phyloP scores from a whole-genome alignment of 2,888 invertebrate genomes.

The Stenurella melanura region DNA sequence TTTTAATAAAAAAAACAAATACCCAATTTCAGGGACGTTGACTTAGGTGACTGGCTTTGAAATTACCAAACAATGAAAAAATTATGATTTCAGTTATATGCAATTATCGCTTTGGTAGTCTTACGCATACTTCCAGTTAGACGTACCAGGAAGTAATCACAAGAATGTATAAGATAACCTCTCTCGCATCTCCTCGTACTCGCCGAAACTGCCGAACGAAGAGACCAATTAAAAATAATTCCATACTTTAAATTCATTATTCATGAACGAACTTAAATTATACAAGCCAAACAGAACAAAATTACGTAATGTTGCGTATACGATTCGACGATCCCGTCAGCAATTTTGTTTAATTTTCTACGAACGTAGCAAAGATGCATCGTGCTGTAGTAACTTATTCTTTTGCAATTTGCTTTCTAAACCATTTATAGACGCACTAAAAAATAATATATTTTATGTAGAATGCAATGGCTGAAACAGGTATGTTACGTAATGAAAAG shows the following conservation, averaged over 20 bases:
- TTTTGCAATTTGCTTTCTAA: constrained; percentile 20
- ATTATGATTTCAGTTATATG: too few species aligned
- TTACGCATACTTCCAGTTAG: too few species aligned
- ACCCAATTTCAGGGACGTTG: too few species aligned
- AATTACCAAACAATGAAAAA: too few species aligned
- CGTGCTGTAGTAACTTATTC: not conserved
- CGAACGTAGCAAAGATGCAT: not conserved
- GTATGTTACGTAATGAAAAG: not conserved
- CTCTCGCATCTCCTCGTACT: too few species aligned
- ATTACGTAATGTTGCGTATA: constrained; percentile 12
- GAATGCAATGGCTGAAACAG: not conserved
- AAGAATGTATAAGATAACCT: too few species aligned
- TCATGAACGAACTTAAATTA: constrained; percentile 2
- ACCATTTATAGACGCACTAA: not conserved
- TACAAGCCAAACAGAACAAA: not conserved
- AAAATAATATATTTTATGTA: not conserved
- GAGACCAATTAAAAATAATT: not conserved
- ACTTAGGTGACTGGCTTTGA: too few species aligned
- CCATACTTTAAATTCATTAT: constrained; percentile 7
- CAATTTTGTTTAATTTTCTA: constrained; percentile 17
- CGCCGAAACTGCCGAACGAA: not conserved
- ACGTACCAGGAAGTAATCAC: too few species aligned
- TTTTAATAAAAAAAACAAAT: too few species aligned
- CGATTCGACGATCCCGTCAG: not conserved
- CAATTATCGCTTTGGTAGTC: too few species aligned